phyloP scores from a whole-genome alignment of 2,797 vertebrate genomes.

The Spea hammondii region DNA sequence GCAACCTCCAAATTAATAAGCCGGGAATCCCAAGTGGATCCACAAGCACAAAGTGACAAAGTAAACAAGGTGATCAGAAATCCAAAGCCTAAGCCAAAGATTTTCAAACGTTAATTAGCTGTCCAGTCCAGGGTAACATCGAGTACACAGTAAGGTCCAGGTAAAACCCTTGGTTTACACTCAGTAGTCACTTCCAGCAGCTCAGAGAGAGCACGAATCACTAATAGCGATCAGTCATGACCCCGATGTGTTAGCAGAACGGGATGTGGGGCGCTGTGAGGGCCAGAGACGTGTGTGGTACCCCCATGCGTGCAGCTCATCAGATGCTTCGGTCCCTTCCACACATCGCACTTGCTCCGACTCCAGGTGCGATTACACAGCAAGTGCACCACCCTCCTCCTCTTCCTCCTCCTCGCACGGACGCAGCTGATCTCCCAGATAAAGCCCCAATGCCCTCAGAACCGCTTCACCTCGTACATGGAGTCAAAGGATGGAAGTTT shows the following conservation, averaged over 20 bases:
- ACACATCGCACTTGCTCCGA: not conserved
- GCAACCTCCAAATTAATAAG: no score
- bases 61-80: no score
- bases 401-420: not conserved
- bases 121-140: no score
- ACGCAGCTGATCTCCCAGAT: conserved; percentile 9
- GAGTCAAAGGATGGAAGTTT: not conserved
- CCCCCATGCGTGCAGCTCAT: conserved; percentile 5
- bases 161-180: no score
- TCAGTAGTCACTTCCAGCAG: conserved; percentile 2
- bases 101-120: no score
- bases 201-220: not conserved
- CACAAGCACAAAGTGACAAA: no score
- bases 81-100: no score
- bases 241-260: not conserved
- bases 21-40: no score
- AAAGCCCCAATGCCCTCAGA: not conserved
- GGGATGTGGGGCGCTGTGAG: not conserved
- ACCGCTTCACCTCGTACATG: not conserved
- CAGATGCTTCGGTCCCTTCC: not conserved
- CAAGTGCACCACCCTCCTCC: not conserved
- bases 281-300: conserved; percentile 1
- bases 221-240: not conserved
- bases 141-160: no score
- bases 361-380: not conserved